Percentiles rank a stretch among this genome's conserved stretches.
Evolutionary conservation across 2,113 vertebrate genomes (phyloP).

Genomic region (Brachyistius frenatus): DNA sequence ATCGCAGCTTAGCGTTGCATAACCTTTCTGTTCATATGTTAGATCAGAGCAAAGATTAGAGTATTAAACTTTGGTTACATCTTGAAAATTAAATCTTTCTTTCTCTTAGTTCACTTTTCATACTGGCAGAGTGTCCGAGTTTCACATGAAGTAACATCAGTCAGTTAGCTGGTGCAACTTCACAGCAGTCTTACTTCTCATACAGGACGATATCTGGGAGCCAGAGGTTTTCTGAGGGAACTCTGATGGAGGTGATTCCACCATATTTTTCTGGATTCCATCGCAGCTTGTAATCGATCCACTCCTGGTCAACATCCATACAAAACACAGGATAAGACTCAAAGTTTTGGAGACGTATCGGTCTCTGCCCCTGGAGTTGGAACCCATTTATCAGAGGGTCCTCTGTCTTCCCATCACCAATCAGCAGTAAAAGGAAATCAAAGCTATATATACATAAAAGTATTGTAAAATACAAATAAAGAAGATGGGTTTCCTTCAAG

Average conservation of each 20-base stretch:
- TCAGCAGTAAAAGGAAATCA: no score
- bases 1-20: background rate
- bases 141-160: background rate
- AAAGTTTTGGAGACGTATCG: no score
- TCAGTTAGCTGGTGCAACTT: background rate
- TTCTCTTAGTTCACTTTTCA: background rate
- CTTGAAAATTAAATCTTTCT: background rate
- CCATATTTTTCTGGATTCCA: constrained; percentile 96
- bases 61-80: background rate
- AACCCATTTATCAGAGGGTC: no score
- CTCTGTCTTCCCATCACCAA: no score
- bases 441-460: no score
- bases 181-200: constrained; percentile 89
- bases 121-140: background rate
- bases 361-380: no score
- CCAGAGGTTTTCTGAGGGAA: constrained; percentile 96
- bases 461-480: no score
- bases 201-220: constrained; percentile 97
- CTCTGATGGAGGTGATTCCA: constrained; percentile 92
- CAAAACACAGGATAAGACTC: constrained; percentile 1
- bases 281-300: constrained; percentile 92
- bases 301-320: constrained; percentile 85
- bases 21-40: background rate
- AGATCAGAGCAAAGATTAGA: background rate
- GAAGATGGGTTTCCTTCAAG: no score